Conservation (phyloP, 1,140 invertebrate genomes). For the Drosophila rhopaloa region DNA sequence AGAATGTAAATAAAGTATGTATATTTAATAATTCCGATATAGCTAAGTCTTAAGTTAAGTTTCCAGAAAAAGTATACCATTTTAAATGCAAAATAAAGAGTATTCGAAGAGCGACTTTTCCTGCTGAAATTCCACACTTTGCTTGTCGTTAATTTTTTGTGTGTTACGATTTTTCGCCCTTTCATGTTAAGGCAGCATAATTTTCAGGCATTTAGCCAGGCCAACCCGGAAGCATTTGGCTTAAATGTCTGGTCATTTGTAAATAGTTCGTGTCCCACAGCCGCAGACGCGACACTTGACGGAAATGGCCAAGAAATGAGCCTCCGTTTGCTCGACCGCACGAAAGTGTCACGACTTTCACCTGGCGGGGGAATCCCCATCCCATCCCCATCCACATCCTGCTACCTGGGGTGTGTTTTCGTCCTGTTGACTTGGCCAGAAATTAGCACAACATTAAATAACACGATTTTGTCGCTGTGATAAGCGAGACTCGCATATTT, state of each 20-base stretch:
- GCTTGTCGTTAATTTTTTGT: constrained; percentile 32
- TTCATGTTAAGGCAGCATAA: constrained; percentile 76
- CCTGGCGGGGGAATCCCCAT: constrained; percentile 34
- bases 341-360: constrained; percentile 78
- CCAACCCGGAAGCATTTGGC: constrained; percentile 77
- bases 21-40: neutral
- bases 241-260: constrained; percentile 83
- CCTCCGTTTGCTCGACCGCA: constrained; percentile 28
- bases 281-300: constrained; percentile 66
- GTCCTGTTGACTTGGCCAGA: constrained; percentile 54
- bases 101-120: constrained; percentile 8
- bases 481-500: constrained; percentile 43
- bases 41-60: too few species aligned
- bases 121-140: neutral
- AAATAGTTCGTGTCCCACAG: constrained; percentile 76
- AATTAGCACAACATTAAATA: constrained; percentile 84
- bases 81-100: constrained; percentile 3
- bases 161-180: constrained; percentile 31
- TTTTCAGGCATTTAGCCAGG: constrained; percentile 73
- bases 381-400: neutral
- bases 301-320: constrained; percentile 80
- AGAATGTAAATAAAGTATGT: neutral
- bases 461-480: constrained; percentile 75
- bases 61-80: too few species aligned
- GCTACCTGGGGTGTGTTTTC: constrained; percentile 30